Conservation (phyloP, 2,113 vertebrate genomes). For the Gasterosteus aculeatus region DNA sequence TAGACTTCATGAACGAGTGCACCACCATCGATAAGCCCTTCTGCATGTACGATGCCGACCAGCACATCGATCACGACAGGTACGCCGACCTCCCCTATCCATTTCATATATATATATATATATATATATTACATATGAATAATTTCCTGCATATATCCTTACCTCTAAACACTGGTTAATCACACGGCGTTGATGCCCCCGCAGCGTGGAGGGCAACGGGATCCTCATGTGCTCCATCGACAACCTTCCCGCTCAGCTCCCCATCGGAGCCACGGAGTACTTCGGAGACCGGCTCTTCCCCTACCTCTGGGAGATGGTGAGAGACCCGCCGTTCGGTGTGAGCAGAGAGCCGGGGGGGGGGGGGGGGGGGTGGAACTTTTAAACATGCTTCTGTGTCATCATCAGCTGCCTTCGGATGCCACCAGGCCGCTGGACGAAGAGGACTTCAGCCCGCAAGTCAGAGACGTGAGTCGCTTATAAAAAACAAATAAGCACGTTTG, state of each 20-base stretch:
- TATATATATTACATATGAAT: neutral
- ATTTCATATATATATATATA: neutral
- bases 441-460: slow-evolving; percentile 90
- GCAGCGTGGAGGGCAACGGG: slow-evolving; percentile 93
- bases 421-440: slow-evolving; percentile 88
- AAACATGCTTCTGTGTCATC: slow-evolving; percentile 25
- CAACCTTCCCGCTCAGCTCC: slow-evolving; percentile 96
- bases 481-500: too few relatives aligned
- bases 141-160: neutral
- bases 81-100: slow-evolving; percentile 52
- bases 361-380: too few relatives aligned
- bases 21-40: slow-evolving; percentile 97
- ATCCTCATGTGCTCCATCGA: slow-evolving; percentile 99
- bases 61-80: slow-evolving; percentile 95
- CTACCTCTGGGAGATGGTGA: slow-evolving; percentile 98
- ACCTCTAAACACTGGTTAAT: neutral
- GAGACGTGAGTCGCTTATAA: slow-evolving; percentile 86
- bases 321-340: slow-evolving; percentile 26
- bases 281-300: slow-evolving; percentile 96
- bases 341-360: neutral
- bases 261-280: slow-evolving; percentile 95
- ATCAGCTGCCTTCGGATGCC: slow-evolving; percentile 91
- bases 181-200: neutral
- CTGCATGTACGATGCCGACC: slow-evolving; percentile 96
- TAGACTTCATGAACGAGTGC: slow-evolving; percentile 97